These are phyloP conservation scores for Acanthopagrus latus DNA, from an alignment of 2,797 vertebrate genomes.

Conservation along the genomic window DNA sequence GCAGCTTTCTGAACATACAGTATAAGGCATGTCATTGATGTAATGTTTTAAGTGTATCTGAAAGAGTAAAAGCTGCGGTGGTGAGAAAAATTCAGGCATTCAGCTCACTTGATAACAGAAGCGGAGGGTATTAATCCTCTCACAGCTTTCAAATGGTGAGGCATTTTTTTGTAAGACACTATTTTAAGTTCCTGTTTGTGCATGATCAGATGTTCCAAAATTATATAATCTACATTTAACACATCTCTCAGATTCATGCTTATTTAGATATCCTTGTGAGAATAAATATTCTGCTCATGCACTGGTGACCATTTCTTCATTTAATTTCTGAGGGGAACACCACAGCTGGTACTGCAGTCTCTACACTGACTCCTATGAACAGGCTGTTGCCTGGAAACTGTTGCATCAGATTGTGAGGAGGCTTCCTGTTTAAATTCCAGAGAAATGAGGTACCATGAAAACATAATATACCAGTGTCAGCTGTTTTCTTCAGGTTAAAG, in stretches of 20 bases:
- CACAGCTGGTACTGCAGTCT: not conserved
- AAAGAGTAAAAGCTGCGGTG: conserved; percentile 8
- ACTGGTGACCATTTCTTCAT: not conserved
- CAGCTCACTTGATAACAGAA: not conserved
- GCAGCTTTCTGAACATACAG: conserved; percentile 11
- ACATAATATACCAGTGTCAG: not conserved
- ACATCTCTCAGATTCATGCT: not conserved
- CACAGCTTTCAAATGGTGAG: not conserved
- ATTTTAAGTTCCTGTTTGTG: not conserved
- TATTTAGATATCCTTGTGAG: not conserved
- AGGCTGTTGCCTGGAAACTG: conserved; percentile 60
- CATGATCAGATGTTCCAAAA: not conserved
- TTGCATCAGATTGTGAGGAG: conserved; percentile 30
- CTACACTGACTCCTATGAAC: conserved; percentile 5
- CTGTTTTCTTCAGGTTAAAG: conserved; percentile 1
- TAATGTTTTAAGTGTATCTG: conserved; percentile 11
- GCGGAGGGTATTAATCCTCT: conserved; percentile 9
- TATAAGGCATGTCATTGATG: not conserved
- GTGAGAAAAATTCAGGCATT: conserved; percentile 4
- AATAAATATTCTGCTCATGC: conserved; percentile 7
- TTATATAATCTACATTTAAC: conserved; percentile 7
- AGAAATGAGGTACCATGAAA: conserved; percentile 3
- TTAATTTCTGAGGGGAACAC: conserved; percentile 27
- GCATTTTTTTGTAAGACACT: no score
- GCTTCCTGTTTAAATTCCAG: conserved; percentile 24